Base-by-base conservation (phyloP, 2,888 invertebrate species). In the Tipula helvola region DNA sequence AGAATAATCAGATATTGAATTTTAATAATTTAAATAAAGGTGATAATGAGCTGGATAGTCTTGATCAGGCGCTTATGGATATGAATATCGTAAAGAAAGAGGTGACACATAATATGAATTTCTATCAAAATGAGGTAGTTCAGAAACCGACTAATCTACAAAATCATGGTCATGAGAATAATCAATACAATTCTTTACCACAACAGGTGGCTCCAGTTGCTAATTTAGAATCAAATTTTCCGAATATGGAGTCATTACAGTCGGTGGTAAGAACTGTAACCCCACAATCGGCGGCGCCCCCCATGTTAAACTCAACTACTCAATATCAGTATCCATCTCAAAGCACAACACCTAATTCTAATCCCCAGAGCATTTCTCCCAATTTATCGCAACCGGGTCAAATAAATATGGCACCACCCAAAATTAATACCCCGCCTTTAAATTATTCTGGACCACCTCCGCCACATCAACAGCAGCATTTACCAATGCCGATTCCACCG, bases 401-500 rank as follows among this genome's bases (percentile, higher is more conserved):
- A 84, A 39, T 39, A 5, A 84, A 84, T 86, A 4, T 85, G 3
- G 42, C 16, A 16, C 85, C 85, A 0, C 85, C 85, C 3, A 85
- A 42, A 42, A 85, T 42, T 28, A 71, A 71, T 28, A 71, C 71
- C 4, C 87, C 88, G 28, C 86, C 88, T 16, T 36, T 88, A 10
- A 39, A 83, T 41, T 84, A 88, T 84, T 83, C 87, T 36, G 83
- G 83, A 16, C 13, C 88, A 13, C 71, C 87, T 16, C 88, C 87
- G 71, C 87, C 88, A 41, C 86, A 88, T 28, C 28, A 28, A 13
- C 86, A 87, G 83, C 71, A 7, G 4, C 5, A 52, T 52, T 3
- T n/a, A n/a, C 87, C 88, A 5, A 86, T 88, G 0, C 71, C 88
- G 16, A 87, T 88, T 7, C 88, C 88, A 13, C 88, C 88, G 28